phyloP scores from a whole-genome alignment of 2,888 invertebrate species.

The Cybosia mesomella region DNA sequence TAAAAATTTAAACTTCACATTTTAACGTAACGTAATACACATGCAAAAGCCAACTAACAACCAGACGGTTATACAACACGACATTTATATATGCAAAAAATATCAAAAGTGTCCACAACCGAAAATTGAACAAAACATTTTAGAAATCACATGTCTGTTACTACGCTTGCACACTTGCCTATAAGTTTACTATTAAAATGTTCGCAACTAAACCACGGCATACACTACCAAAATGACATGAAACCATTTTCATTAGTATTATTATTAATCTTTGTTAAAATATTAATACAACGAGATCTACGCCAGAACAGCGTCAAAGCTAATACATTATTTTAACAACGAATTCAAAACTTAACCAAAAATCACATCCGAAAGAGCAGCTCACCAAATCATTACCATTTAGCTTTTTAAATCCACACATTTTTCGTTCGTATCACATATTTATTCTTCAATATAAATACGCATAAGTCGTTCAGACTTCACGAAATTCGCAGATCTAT shows the following conservation, averaged over 20 bases:
- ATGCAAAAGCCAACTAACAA: constrained; percentile 36
- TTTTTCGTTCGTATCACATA: constrained; percentile 28
- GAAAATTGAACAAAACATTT: constrained; percentile 53
- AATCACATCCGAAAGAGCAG: background rate
- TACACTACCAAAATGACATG: constrained; percentile 40
- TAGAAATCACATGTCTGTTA: constrained; percentile 54
- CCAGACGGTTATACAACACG: constrained; percentile 44
- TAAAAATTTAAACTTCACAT: constrained; percentile 41
- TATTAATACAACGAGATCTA: constrained; percentile 25
- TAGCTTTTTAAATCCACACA: constrained; percentile 29
- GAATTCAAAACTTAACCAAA: constrained; percentile 13
- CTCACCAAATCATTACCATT: constrained; percentile 19
- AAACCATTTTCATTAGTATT: constrained; percentile 6
- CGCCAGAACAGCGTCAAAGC: constrained; percentile 8
- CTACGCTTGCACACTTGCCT: constrained; percentile 65
- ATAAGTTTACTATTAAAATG: constrained; percentile 31
- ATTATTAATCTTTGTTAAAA: constrained; percentile 12
- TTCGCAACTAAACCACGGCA: constrained; percentile 33
- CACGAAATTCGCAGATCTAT: background rate
- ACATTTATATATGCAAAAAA: constrained; percentile 37
- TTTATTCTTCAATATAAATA: constrained; percentile 28
- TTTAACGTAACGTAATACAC: constrained; percentile 40
- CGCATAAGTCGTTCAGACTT: constrained; percentile 7
- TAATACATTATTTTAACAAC: constrained; percentile 12
- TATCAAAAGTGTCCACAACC: constrained; percentile 65